These are phyloP conservation scores for Puma concolor DNA, from an alignment of 2,113 vertebrate genomes.

Conservation along the genomic window DNA sequence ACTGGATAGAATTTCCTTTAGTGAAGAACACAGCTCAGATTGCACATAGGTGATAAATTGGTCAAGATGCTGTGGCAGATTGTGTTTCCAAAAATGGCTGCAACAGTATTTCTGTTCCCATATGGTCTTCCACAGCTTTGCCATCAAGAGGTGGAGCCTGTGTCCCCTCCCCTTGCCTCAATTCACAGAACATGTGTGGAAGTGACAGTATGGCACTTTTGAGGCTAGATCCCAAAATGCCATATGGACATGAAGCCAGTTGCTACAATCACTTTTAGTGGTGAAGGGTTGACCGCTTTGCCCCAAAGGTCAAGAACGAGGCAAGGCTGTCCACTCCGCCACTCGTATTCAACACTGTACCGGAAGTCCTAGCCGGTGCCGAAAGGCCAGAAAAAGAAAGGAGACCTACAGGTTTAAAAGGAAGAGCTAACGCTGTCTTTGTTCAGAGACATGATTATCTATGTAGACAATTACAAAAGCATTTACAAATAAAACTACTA, in stretches of 20 bases:
- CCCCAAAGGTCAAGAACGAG: neutral
- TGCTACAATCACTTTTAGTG: neutral
- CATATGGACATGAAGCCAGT: neutral
- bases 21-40: neutral
- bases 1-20: neutral
- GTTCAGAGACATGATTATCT: neutral
- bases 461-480: neutral
- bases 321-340: neutral
- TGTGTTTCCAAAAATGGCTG: neutral
- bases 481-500: neutral
- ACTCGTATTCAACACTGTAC: neutral
- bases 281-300: neutral
- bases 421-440: neutral
- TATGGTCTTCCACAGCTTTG: neutral
- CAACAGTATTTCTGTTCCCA: neutral
- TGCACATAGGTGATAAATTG: neutral
- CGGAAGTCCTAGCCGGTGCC: neutral
- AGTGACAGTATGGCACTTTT: neutral
- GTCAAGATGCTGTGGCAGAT: neutral
- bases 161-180: neutral
- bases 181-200: neutral
- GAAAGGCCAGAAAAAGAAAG: neutral
- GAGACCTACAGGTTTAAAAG: neutral
- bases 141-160: neutral
- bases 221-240: neutral